These are phyloP conservation scores for Synanthedon vespiformis DNA, from an alignment of 2,888 invertebrate genomes.

Conservation along the genomic window DNA sequence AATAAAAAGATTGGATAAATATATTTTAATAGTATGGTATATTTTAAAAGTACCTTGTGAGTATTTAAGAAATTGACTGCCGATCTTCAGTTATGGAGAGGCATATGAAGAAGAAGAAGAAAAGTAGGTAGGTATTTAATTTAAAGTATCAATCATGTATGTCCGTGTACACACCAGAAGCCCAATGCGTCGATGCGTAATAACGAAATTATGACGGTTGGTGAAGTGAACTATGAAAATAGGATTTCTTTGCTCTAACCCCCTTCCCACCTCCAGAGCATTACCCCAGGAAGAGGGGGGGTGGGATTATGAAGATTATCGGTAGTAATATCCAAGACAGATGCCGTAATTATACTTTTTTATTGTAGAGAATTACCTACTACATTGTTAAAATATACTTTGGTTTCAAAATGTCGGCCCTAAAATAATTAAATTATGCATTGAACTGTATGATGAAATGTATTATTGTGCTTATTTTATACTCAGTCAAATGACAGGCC, in stretches of 20 bases:
- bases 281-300: conserved; percentile 37
- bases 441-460: not conserved
- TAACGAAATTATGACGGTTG: conserved; percentile 61
- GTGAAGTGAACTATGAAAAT: conserved; percentile 70
- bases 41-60: no score
- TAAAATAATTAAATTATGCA: not conserved
- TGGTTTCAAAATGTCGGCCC: not conserved
- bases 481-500: no score
- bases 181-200: conserved; percentile 54
- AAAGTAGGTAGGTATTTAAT: no score
- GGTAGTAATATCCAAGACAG: conserved; percentile 36
- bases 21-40: no score
- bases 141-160: conserved; percentile 33
- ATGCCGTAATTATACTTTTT: conserved; percentile 2
- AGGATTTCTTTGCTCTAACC: conserved; percentile 56
- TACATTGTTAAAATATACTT: not conserved
- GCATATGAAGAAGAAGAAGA: no score
- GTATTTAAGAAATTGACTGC: no score
- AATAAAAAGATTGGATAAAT: no score
- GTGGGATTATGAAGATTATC: conserved; percentile 58
- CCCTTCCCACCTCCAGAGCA: conserved; percentile 11
- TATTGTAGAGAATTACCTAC: not conserved
- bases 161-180: conserved; percentile 37
- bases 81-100: no score
- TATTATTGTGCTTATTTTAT: no score